Base-by-base conservation (phyloP, 2,888 invertebrate species). In the Torymus texanus region DNA sequence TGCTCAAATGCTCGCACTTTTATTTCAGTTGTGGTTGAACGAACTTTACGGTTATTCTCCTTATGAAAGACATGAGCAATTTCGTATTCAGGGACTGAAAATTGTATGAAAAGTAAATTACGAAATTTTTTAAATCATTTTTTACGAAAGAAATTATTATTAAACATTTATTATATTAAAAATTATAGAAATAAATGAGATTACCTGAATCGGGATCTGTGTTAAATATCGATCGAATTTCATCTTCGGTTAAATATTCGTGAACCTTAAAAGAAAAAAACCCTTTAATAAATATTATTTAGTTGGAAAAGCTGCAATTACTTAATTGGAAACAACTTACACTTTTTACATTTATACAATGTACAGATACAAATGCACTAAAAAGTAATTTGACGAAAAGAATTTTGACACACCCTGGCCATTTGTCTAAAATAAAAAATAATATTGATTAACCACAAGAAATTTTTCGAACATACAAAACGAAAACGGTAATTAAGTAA, bases 51-150 rank as follows among this genome's bases (percentile, higher is more conserved):
- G 16, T 53, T 11, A 63, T 41, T 16, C 24, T 29, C 13, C 29
- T 74, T 24, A 24, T 65, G 65, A 56, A 74, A 56, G 2, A 74
- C 61, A 13, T 78, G 79, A 18, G 82, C 82, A 21, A 82, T 72
- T 78, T 83, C 72, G 61, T 82, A 83, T 18, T 81, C 72, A 24
- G 83, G 82, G 61, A 82, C 83, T 82, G 56, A 55, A 58, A 59
- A 53, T 41, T 41, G 41, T 41, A 41, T 41, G 8, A 41, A 41
- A 8, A 8, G 41, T 8, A 24, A 61, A 70, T 51, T 51, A 65
- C 24, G 24, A 55, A n/a, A 2, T 55, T 55, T 13, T 55, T 55
- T 55, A 4, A 14, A n/a, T 55, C 13, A n/a, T 2, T 55, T 55
- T 53, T 63, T 29, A n/a, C 3, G 14, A 29, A 29, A 29, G 14